Evolutionary conservation across 2,888 invertebrate genomes (phyloP).

Genomic region (Yponomeuta evonymella): DNA sequence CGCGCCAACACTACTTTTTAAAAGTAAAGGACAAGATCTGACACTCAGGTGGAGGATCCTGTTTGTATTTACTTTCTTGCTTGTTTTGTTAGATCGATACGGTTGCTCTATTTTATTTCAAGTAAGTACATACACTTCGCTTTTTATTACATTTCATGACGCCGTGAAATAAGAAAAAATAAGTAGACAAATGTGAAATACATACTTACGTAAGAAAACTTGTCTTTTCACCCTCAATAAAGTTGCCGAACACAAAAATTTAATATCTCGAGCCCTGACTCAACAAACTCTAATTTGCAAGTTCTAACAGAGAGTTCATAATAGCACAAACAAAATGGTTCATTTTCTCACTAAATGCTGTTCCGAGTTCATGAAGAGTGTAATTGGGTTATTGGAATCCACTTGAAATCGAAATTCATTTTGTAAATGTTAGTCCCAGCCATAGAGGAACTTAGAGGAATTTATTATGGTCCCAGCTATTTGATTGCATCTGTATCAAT

Average conservation of each 20-base stretch:
- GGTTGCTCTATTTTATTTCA: not conserved
- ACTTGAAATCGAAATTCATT: not conserved
- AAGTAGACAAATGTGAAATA: too few relatives aligned
- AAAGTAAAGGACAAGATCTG: conserved; percentile 10
- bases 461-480: too few relatives aligned
- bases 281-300: conserved; percentile 4
- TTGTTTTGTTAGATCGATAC: not conserved
- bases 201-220: not conserved
- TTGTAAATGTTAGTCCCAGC: not conserved
- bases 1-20: conserved; percentile 28
- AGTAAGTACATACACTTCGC: not conserved
- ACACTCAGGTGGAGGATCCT: conserved; percentile 4
- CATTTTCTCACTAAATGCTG: not conserved
- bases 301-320: not conserved
- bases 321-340: conserved; percentile 1
- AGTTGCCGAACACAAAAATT: not conserved
- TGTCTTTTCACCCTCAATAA: not conserved
- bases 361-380: conserved; percentile 3
- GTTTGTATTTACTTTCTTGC: not conserved
- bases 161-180: too few relatives aligned
- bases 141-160: too few relatives aligned
- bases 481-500: too few relatives aligned
- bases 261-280: not conserved
- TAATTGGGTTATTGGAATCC: not conserved
- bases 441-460: too few relatives aligned